phyloP scores from a whole-genome alignment of 2,888 invertebrate genomes.

The Pterostichus madidus region DNA sequence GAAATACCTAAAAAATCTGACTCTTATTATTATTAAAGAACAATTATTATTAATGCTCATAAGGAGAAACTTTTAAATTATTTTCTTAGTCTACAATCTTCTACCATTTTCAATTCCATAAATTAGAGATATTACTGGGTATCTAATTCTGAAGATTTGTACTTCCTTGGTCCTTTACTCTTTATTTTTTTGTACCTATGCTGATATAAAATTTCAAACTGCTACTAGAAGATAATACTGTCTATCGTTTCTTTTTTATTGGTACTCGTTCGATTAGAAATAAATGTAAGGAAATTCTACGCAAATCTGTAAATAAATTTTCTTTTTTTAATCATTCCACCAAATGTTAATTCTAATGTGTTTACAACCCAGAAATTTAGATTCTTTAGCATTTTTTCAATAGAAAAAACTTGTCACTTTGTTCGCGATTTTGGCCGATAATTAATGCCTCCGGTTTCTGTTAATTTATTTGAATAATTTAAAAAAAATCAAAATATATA shows the following conservation, averaged over 20 bases:
- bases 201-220: conserved; percentile 11
- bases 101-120: conserved; percentile 7
- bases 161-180: conserved; percentile 51
- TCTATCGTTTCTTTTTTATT: conserved; percentile 19
- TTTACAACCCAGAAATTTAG: no score
- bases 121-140: conserved; percentile 6
- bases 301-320: neutral
- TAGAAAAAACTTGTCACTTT: no score
- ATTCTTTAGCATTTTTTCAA: no score
- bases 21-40: conserved; percentile 20
- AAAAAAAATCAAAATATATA: no score
- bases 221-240: conserved; percentile 25
- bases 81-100: conserved; percentile 13
- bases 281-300: neutral
- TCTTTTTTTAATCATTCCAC: neutral
- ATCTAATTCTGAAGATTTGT: conserved; percentile 22
- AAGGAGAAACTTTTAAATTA: conserved; percentile 30
- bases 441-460: no score
- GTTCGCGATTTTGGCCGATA: no score
- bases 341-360: no score
- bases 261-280: conserved; percentile 8
- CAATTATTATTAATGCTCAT: conserved; percentile 28
- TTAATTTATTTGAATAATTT: no score
- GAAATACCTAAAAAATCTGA: conserved; percentile 4
- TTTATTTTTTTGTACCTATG: conserved; percentile 16